phyloP scores from a whole-genome alignment of 2,113 vertebrate genomes.

The Meleagris gallopavo region DNA sequence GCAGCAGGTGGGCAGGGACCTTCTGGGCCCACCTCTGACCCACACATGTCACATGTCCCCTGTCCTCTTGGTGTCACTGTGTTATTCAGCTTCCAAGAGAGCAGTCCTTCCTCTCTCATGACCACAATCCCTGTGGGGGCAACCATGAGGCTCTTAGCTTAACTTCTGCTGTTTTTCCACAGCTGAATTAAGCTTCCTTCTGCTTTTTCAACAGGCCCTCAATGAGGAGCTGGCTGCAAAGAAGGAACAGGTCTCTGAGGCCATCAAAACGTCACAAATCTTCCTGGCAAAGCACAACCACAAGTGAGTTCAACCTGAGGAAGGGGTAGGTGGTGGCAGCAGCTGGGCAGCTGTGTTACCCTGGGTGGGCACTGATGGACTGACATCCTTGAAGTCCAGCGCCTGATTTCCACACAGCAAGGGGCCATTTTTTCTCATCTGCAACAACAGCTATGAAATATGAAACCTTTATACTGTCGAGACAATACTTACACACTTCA shows the following conservation, averaged over 20 bases:
- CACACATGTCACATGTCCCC: too few species aligned
- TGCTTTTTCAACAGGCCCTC: conserved; percentile 78
- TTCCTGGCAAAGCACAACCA: conserved; percentile 95
- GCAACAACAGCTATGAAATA: not conserved
- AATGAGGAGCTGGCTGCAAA: conserved; percentile 88
- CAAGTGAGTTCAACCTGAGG: conserved; percentile 84
- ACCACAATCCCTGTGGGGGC: not conserved
- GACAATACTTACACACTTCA: not conserved
- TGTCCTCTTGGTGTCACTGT: not conserved
- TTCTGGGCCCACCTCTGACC: not conserved
- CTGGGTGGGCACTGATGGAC: not conserved
- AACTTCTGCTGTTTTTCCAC: not conserved
- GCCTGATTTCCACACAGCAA: rapidly evolving
- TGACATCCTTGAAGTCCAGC: not conserved
- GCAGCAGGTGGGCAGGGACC: conserved; percentile 84
- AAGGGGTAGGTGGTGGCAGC: not conserved
- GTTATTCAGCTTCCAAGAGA: not conserved
- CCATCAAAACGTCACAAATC: conserved; percentile 90
- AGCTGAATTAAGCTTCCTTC: not conserved
- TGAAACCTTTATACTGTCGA: not conserved
- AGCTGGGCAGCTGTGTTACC: not conserved
- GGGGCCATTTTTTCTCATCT: not conserved
- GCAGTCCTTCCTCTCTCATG: not conserved
- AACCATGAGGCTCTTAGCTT: rapidly evolving
- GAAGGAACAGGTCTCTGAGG: conserved; percentile 91